Evolutionary conservation across 2,888 invertebrate species (phyloP).

Genomic region (Tinea pellionella): DNA sequence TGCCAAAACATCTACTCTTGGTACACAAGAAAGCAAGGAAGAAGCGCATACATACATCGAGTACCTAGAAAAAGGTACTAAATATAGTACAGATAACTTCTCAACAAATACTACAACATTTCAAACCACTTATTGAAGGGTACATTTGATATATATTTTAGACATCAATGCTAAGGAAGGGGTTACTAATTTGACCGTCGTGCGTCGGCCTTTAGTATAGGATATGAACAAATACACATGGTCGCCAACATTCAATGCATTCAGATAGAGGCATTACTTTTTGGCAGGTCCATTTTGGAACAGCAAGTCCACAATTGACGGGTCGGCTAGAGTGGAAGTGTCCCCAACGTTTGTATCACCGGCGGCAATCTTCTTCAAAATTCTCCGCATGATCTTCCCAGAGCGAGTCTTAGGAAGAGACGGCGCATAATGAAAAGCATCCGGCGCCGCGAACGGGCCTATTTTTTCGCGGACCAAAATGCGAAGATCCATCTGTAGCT

Average conservation of each 20-base stretch:
- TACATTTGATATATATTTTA: background rate
- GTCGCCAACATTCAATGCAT: conserved; percentile 1
- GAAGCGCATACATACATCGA: background rate
- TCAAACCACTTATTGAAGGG: background rate
- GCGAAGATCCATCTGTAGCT: conserved; percentile 78
- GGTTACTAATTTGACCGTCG: background rate
- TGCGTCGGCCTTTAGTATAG: background rate
- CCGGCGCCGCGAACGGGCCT: conserved; percentile 96
- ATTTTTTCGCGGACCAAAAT: conserved; percentile 88
- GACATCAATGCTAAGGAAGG: background rate
- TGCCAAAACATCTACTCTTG: background rate
- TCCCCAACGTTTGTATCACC: conserved; percentile 93
- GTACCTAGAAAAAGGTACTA: background rate
- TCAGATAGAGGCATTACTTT: background rate
- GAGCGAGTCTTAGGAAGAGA: conserved; percentile 96
- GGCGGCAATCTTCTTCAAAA: conserved; percentile 91
- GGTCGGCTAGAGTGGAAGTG: conserved; percentile 93
- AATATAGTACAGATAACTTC: background rate
- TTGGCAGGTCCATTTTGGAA: conserved; percentile 75
- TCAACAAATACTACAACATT: background rate
- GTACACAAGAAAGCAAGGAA: background rate
- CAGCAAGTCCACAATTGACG: conserved; percentile 84
- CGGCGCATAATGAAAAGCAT: conserved; percentile 93
- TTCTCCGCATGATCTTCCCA: conserved; percentile 97
- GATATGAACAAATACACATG: background rate